Base-by-base conservation (phyloP, 2,888 invertebrate genomes). In the Polietes domitor region DNA sequence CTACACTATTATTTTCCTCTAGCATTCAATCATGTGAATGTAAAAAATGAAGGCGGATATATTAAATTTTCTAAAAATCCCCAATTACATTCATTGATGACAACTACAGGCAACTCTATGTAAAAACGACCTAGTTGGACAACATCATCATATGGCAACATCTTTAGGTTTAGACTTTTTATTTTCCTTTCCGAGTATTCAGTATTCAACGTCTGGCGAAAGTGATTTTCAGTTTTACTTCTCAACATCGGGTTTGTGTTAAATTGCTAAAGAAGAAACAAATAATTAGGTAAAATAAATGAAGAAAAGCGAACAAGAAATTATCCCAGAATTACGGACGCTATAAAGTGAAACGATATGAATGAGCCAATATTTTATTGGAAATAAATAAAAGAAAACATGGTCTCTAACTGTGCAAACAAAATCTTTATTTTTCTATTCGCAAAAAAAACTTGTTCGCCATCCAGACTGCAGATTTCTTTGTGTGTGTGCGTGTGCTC, bases 181-280 rank as follows among this genome's bases (percentile, higher is more conserved):
- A 41, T 79, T 72, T 77, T 80, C 58, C 61, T 80, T 77, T 79
- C 24, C 58, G 10, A n/a, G n/a, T n/a, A n/a, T n/a, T n/a, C 73
- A 83, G 73, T 83, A 70, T 83, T 83, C 68, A 26, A n/a, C n/a
- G 58, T 77, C 83, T 83, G 83, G 83, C 78, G 81, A 84, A 84
- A 84, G 84, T 81, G 81, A 84, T 84, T 81, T 88, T 88, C 84
- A 87, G 86, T 87, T 86, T 88, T 72, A 86, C 87, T 87, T 86
- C 77, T 81, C 82, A 86, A 86, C 87, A 86, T 88, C 87, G 87
- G 85, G 73, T 76, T 78, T 76, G 50, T 76, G 50, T 58, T 80
- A 17, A 58, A 75, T 65, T 58, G 75, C 17, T n/a, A 65, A 79
- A 41, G 32, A 63, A 53, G 5, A 47, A 58, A 24, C 19, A 53